A percentile compares a stretch with the other conserved stretches of the same genome.
phyloP scores from a whole-genome alignment of 1,140 invertebrate species.

The Druon quercuslanigerum region DNA sequence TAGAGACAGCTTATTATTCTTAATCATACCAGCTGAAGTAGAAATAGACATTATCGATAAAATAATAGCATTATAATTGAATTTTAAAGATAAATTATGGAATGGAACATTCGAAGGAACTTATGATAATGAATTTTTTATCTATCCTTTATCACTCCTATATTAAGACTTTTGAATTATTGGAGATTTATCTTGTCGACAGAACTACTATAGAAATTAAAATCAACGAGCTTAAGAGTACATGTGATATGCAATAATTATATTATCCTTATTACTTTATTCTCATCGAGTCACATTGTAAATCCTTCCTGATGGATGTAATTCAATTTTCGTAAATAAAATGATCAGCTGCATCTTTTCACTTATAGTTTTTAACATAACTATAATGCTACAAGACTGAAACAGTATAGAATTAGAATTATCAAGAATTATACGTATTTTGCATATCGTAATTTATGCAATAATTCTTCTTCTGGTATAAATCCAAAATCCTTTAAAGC shows the following conservation, averaged over 20 bases:
- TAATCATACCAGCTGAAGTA: not conserved
- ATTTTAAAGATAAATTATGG: not conserved
- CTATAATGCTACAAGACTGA: too few relatives aligned
- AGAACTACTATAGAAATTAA: too few relatives aligned
- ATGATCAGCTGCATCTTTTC: too few relatives aligned
- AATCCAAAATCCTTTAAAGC: too few relatives aligned
- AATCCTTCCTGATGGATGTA: too few relatives aligned
- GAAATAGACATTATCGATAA: not conserved
- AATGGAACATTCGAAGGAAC: not conserved
- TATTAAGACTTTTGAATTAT: conserved; percentile 13
- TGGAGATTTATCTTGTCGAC: not conserved
- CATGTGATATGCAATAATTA: not conserved
- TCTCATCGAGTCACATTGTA: too few relatives aligned
- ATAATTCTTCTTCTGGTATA: too few relatives aligned
- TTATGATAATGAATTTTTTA: not conserved
- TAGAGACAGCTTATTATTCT: not conserved
- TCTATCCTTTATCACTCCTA: conserved; percentile 7
- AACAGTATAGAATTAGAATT: too few relatives aligned
- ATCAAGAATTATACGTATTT: too few relatives aligned
- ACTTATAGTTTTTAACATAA: too few relatives aligned
- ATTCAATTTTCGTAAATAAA: too few relatives aligned
- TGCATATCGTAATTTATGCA: too few relatives aligned
- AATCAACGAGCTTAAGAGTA: not conserved
- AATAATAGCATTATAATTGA: conserved; percentile 2
- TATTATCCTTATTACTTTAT: not conserved